These are phyloP conservation scores for Muscicapa striata DNA, from an alignment of 2,797 vertebrate species.

Conservation along the genomic window DNA sequence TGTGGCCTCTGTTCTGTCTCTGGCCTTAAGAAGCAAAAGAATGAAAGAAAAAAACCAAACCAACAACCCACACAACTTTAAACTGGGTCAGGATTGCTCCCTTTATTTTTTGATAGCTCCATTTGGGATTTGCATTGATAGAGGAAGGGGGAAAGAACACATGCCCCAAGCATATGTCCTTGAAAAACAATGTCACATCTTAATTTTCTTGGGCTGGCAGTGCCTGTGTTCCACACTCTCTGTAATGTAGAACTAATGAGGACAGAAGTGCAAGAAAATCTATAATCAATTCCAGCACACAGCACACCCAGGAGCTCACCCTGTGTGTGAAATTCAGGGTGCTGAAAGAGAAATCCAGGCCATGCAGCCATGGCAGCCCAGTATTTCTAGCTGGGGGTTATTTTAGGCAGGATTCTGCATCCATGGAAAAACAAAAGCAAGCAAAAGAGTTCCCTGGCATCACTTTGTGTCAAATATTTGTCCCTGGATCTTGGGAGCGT, in stretches of 20 bases:
- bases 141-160: background rate
- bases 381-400: conserved; percentile 34
- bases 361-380: background rate
- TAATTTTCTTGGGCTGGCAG: conserved; percentile 51
- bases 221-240: conserved; percentile 32
- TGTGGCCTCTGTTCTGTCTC: conserved; percentile 34
- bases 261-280: conserved; percentile 56
- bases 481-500: background rate
- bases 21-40: conserved; percentile 27
- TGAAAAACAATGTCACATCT: conserved; percentile 59
- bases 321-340: background rate
- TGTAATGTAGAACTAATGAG: conserved; percentile 63
- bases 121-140: conserved; percentile 39
- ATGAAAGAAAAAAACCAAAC: background rate
- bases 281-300: conserved; percentile 56
- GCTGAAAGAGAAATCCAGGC: conserved; percentile 5
- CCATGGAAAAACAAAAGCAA: background rate
- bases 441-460: conserved; percentile 17
- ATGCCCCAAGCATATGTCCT: conserved; percentile 23
- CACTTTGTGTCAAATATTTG: background rate
- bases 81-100: conserved; percentile 43
- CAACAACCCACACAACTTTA: background rate
- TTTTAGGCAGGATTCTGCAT: conserved; percentile 9
- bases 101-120: conserved; percentile 31
- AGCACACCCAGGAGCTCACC: conserved; percentile 23